phyloP scores from a whole-genome alignment of 2,113 vertebrate genomes.

The Saccopteryx bilineata region DNA sequence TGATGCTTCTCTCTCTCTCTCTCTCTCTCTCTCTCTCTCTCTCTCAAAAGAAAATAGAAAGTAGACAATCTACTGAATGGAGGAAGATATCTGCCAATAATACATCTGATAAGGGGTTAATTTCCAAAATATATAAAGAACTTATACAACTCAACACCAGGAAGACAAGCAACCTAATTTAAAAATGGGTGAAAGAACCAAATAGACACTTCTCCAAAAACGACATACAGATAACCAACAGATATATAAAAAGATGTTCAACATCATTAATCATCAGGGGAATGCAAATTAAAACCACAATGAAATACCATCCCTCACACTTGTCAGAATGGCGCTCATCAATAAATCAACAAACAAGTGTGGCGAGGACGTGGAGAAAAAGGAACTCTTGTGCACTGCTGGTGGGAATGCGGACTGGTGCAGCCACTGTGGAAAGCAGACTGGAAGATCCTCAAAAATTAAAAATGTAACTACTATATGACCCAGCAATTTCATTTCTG shows the following conservation, averaged over 20 bases:
- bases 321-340: not conserved
- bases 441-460: not conserved
- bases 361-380: not conserved
- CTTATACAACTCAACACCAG: not conserved
- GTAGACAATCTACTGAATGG: not conserved
- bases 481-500: not conserved
- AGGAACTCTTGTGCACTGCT: not conserved
- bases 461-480: not conserved
- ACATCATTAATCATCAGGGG: too few species aligned
- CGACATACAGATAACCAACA: not conserved
- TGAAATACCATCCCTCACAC: not conserved
- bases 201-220: not conserved
- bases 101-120: not conserved
- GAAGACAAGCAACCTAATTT: too few species aligned
- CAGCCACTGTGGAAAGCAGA: not conserved
- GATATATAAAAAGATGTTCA: too few species aligned
- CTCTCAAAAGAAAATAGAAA: too few species aligned
- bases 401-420: not conserved
- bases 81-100: not conserved
- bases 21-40: too few species aligned
- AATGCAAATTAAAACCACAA: too few species aligned
- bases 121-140: not conserved
- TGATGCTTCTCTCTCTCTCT: too few species aligned
- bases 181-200: too few species aligned
- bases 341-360: not conserved